phyloP scores from a whole-genome alignment of 1,140 invertebrate genomes.

The Fopius arisanus region DNA sequence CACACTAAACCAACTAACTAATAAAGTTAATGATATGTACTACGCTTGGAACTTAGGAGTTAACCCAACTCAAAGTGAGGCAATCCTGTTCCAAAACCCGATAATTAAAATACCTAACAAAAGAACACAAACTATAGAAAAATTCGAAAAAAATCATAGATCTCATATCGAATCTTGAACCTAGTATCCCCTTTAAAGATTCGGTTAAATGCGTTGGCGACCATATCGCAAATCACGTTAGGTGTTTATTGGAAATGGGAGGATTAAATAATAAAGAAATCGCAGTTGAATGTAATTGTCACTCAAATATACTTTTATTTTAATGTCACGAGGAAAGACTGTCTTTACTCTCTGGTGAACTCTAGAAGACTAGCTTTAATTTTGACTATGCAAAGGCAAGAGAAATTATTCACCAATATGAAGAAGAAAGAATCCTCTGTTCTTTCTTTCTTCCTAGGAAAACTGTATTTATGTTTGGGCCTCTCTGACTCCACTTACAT shows the following conservation, averaged over 20 bases:
- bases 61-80: constrained; percentile 14
- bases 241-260: constrained; percentile 1
- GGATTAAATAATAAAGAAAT: no score
- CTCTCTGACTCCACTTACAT: no score
- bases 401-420: no score
- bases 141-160: neutral
- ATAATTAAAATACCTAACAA: neutral
- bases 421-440: no score
- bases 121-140: neutral
- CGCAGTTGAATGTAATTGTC: no score
- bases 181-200: constrained; percentile 4
- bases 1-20: neutral
- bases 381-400: no score
- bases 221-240: constrained; percentile 17
- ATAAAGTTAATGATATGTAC: constrained; percentile 18
- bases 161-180: neutral
- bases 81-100: constrained; percentile 2
- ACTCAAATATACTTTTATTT: no score
- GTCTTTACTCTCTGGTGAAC: no score
- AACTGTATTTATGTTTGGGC: no score
- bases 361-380: no score
- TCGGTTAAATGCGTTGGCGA: constrained; percentile 25
- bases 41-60: constrained; percentile 18
- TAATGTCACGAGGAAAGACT: no score
- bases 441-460: no score